phyloP scores from a whole-genome alignment of 2,888 invertebrate genomes.

The Baccha elongata region DNA sequence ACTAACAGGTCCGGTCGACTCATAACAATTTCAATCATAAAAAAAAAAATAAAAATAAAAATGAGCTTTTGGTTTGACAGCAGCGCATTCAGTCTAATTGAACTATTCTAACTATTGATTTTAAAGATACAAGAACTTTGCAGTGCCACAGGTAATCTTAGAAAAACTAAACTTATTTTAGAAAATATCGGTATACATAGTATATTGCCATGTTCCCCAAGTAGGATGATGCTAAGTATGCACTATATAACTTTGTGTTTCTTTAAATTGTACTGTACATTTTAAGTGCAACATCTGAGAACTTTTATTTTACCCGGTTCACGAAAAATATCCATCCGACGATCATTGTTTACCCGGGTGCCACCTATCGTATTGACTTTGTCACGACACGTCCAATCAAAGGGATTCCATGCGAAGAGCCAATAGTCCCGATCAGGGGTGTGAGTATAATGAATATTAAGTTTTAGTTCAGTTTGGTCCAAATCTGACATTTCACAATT shows the following conservation, averaged over 20 bases:
- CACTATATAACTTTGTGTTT: constrained; percentile 16
- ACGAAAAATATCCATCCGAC: constrained; percentile 83
- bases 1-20: too few species aligned
- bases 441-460: constrained; percentile 88
- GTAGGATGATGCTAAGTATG: constrained; percentile 70
- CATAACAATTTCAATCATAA: too few species aligned
- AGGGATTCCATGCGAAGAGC: constrained; percentile 91
- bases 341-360: constrained; percentile 81
- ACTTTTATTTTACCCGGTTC: constrained; percentile 82
- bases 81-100: background rate
- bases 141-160: constrained; percentile 21
- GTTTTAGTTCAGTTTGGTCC: constrained; percentile 88
- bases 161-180: constrained; percentile 23
- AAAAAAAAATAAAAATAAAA: too few species aligned
- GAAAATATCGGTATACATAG: constrained; percentile 29
- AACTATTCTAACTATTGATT: background rate
- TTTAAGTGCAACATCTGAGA: constrained; percentile 81
- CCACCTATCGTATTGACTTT: constrained; percentile 82
- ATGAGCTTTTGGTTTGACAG: background rate
- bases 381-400: constrained; percentile 87
- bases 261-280: constrained; percentile 76
- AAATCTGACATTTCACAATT: constrained; percentile 92
- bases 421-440: constrained; percentile 86
- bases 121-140: background rate
- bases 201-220: constrained; percentile 36